phyloP scores from a whole-genome alignment of 2,888 invertebrate species.

The Aradus depressus region DNA sequence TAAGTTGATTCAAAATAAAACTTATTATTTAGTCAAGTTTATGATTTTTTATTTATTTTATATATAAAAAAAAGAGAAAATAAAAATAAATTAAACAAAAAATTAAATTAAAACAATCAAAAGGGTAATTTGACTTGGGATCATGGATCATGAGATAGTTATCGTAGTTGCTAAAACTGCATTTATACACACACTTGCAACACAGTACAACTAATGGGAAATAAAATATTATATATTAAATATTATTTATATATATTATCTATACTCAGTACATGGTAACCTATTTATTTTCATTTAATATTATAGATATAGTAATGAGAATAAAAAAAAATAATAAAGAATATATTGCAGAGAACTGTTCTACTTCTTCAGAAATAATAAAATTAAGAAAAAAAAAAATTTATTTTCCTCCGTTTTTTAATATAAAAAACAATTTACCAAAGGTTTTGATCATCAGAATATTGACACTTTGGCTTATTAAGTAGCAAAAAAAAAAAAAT shows the following conservation, averaged over 20 bases:
- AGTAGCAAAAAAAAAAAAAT: background rate
- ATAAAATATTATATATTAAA: slow-evolving; percentile 15
- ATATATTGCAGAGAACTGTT: background rate
- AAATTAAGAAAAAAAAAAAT: background rate
- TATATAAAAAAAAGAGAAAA: too few relatives aligned
- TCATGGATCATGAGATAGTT: too few relatives aligned
- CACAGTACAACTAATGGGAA: slow-evolving; percentile 17
- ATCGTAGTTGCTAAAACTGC: too few relatives aligned
- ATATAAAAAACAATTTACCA: background rate
- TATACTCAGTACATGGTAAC: slow-evolving; percentile 27
- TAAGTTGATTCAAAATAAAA: too few relatives aligned
- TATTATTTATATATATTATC: slow-evolving; percentile 19
- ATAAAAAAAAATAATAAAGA: slow-evolving; percentile 1
- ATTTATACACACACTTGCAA: slow-evolving; percentile 17
- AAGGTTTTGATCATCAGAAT: background rate
- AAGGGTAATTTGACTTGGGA: too few relatives aligned
- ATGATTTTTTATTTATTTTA: too few relatives aligned
- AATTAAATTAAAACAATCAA: too few relatives aligned
- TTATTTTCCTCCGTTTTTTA: background rate
- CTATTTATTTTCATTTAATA: slow-evolving; percentile 19
- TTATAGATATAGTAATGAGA: slow-evolving; percentile 8
- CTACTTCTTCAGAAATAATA: background rate
- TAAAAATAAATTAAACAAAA: too few relatives aligned
- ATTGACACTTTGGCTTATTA: background rate
- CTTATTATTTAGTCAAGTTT: too few relatives aligned